These are phyloP conservation scores for Apamea epomidion DNA, from an alignment of 2,888 invertebrate species.

Conservation along the genomic window DNA sequence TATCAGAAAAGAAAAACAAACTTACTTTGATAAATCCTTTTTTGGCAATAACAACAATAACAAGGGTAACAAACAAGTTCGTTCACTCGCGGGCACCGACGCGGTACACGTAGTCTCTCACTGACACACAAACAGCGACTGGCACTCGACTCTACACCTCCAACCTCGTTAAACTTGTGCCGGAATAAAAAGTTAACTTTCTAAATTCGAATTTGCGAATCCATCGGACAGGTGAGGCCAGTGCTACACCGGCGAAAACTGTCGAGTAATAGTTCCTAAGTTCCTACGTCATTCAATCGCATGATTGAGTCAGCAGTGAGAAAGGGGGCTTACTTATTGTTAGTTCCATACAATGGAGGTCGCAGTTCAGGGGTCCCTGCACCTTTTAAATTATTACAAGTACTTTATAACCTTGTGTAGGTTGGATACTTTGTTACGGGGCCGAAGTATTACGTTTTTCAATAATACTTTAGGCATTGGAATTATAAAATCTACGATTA, in stretches of 20 bases:
- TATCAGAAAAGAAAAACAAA: slow-evolving; percentile 34
- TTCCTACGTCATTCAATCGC: slow-evolving; percentile 44
- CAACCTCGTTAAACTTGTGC: slow-evolving; percentile 82
- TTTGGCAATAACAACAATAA: slow-evolving; percentile 59
- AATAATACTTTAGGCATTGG: not conserved
- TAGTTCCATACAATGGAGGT: slow-evolving; percentile 55
- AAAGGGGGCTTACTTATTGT: slow-evolving; percentile 49
- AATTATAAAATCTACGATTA: slow-evolving; percentile 8
- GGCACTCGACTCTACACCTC: slow-evolving; percentile 71
- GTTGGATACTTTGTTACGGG: slow-evolving; percentile 4
- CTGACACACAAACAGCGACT: slow-evolving; percentile 83
- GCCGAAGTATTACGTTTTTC: not conserved
- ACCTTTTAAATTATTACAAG: slow-evolving; percentile 32
- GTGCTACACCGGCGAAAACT: slow-evolving; percentile 47
- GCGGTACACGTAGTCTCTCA: slow-evolving; percentile 75
- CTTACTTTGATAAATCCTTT: slow-evolving; percentile 66
- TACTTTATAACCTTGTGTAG: slow-evolving; percentile 27
- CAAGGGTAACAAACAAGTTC: slow-evolving; percentile 58
- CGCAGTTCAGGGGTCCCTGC: slow-evolving; percentile 43
- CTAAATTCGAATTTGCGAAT: slow-evolving; percentile 86
- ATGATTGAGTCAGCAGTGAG: slow-evolving; percentile 32
- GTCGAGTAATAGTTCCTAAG: slow-evolving; percentile 44
- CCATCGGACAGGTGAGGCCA: slow-evolving; percentile 72
- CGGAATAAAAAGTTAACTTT: slow-evolving; percentile 87
- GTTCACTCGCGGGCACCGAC: slow-evolving; percentile 58